These are phyloP conservation scores for Heliocidaris tuberculata DNA, from an alignment of 35 echinoderm and acorn worm genomes.

Conservation along the genomic window DNA sequence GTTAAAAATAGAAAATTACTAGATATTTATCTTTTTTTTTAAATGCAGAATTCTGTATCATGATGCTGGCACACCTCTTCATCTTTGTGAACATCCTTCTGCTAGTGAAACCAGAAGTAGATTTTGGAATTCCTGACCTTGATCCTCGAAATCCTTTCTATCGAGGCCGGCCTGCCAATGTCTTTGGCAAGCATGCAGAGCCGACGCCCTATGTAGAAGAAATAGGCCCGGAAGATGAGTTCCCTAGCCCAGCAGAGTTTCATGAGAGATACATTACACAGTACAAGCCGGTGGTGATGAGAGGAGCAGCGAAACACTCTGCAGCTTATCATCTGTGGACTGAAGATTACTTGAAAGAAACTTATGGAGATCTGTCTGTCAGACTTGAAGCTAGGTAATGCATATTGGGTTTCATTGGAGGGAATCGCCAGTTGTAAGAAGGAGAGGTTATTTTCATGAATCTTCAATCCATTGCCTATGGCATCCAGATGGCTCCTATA, in stretches of 20 bases:
- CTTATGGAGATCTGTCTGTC: conserved; percentile 50
- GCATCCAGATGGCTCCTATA: not conserved
- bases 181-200: not conserved
- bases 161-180: conserved; percentile 16
- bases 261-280: conserved; percentile 47
- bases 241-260: conserved; percentile 56
- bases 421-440: not conserved
- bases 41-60: not conserved
- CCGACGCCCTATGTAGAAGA: conserved; percentile 20
- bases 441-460: not conserved
- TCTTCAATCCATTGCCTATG: not conserved
- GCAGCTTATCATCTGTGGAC: conserved; percentile 64
- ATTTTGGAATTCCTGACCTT: conserved; percentile 6
- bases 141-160: conserved; percentile 36
- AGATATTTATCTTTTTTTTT: not conserved
- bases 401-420: not conserved
- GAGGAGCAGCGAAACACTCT: conserved; percentile 47
- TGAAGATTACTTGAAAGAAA: conserved; percentile 61
- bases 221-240: conserved; percentile 4
- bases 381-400: conserved; percentile 50
- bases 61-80: not conserved
- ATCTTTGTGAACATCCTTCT: not conserved
- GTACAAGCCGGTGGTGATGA: conserved; percentile 42
- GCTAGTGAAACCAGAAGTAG: not conserved
- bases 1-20: too few relatives aligned